Evolutionary conservation across 1,140 invertebrate species (phyloP), one percentile per base, ranked within the genome.

Genomic region (Ips nitidus): DNA sequence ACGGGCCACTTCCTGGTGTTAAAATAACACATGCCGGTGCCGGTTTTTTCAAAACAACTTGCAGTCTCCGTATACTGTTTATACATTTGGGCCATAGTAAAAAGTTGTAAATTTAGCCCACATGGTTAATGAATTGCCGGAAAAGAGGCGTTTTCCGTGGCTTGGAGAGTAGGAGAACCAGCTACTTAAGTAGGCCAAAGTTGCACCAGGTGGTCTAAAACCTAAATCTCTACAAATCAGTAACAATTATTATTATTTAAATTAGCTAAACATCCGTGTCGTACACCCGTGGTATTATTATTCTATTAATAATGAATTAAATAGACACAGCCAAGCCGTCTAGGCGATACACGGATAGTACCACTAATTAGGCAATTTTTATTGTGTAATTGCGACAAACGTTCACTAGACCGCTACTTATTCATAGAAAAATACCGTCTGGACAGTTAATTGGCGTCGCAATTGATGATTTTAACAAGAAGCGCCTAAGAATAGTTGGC

Each of bases 361-460:
- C 45, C 45, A 50, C 45, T 50, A 50, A 50, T 50, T 50, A 8
- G 45, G 45, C 45, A 50, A 50, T 50, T 50, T 50, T 50, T 50
- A 50, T 50, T 50, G 45, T 56, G 36, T 37, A 36, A 56, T 40
- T 56, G 5, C 37, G n/a, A 37, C 7, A 56, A 56, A 50, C 47
- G 2, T 1, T 50, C 47, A 50, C 47, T 50, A 50, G 47, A 2
- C 22, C 22, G 22, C n/a, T 47, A n/a, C 45, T 47, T 47, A n/a
- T 47, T 47, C n/a, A 6, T 47, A 47, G 22, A 22, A 22, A 22
- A 22, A 22, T 22, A 22, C 22, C 22, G 22, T 22, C 22, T 22
- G 22, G 22, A 22, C 22, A 22, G 22, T 22, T 22, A 22, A 22
- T 22, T 22, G 22, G 22, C 22, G 22, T 22, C 22, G 22, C 22